phyloP scores from a whole-genome alignment of 2,888 invertebrate species.

The Dicycla oo region DNA sequence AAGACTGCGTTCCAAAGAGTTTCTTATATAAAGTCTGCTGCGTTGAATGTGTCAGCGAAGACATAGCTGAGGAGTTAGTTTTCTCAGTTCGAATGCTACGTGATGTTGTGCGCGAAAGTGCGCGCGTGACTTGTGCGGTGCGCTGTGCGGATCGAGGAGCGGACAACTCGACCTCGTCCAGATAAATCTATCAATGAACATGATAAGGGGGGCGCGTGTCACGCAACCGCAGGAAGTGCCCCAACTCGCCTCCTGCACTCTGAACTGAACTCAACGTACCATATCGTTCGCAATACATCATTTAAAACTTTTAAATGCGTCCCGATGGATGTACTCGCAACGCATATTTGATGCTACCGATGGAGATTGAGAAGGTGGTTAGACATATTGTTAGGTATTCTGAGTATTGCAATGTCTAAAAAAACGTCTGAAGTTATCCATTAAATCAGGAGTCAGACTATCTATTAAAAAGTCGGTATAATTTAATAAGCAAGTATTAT shows the following conservation, averaged over 20 bases:
- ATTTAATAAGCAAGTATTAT: background rate
- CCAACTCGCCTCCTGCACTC: constrained; percentile 80
- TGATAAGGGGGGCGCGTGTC: constrained; percentile 87
- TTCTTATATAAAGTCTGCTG: no score
- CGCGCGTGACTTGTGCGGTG: constrained; percentile 69
- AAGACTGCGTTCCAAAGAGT: constrained; percentile 43
- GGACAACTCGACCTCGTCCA: constrained; percentile 84
- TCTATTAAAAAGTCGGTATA: background rate
- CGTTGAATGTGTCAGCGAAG: constrained; percentile 17
- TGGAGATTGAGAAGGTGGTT: background rate
- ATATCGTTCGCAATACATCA: constrained; percentile 73
- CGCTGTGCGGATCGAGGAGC: constrained; percentile 66
- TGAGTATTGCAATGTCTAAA: background rate
- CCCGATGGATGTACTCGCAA: constrained; percentile 38
- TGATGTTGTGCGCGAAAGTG: constrained; percentile 61
- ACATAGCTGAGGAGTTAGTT: constrained; percentile 9
- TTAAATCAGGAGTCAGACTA: background rate
- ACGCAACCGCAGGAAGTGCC: constrained; percentile 85
- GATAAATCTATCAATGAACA: constrained; percentile 90
- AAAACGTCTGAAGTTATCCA: background rate
- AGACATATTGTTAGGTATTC: background rate
- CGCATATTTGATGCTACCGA: constrained; percentile 6
- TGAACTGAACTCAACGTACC: constrained; percentile 73
- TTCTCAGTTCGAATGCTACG: constrained; percentile 40
- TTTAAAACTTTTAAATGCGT: constrained; percentile 63